Conservation (phyloP, 1,140 invertebrate species). For the Musca vetustissima region DNA sequence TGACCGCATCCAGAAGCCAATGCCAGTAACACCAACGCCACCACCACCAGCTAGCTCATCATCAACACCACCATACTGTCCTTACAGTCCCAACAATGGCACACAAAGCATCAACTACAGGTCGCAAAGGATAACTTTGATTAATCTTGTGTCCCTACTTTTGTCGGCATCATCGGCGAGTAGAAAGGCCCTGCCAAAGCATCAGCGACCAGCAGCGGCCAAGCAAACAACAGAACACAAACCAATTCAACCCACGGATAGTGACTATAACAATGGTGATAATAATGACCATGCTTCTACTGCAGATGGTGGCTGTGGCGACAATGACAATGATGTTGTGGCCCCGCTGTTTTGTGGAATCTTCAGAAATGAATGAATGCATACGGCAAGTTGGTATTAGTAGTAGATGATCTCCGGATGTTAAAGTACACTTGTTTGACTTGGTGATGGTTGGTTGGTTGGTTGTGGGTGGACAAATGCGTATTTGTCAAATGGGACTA, state of each 20-base stretch:
- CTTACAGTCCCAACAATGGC: not conserved
- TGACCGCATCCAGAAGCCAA: slow-evolving; percentile 17
- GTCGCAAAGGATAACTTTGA: slow-evolving; percentile 15
- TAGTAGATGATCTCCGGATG: too few relatives aligned
- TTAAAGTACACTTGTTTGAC: too few relatives aligned
- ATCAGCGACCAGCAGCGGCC: not conserved
- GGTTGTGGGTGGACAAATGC: too few relatives aligned
- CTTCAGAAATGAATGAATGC: too few relatives aligned
- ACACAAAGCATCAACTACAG: slow-evolving; percentile 16
- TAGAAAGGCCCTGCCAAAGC: not conserved
- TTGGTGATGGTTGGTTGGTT: too few relatives aligned
- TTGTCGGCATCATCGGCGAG: slow-evolving; percentile 4
- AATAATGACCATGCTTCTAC: too few relatives aligned
- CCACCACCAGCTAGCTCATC: not conserved
- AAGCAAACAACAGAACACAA: not conserved
- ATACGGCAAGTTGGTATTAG: too few relatives aligned
- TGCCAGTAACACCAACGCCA: not conserved
- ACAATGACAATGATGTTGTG: too few relatives aligned
- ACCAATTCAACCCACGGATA: not conserved
- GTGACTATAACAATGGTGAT: not conserved
- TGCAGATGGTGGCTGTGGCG: too few relatives aligned
- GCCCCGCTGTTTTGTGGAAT: too few relatives aligned
- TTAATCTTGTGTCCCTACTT: slow-evolving; percentile 17
- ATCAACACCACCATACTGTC: too few relatives aligned
- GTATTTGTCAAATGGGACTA: too few relatives aligned